Evolutionary conservation across 2,888 invertebrate species (phyloP).

Genomic region (Cremastinae sp.): DNA sequence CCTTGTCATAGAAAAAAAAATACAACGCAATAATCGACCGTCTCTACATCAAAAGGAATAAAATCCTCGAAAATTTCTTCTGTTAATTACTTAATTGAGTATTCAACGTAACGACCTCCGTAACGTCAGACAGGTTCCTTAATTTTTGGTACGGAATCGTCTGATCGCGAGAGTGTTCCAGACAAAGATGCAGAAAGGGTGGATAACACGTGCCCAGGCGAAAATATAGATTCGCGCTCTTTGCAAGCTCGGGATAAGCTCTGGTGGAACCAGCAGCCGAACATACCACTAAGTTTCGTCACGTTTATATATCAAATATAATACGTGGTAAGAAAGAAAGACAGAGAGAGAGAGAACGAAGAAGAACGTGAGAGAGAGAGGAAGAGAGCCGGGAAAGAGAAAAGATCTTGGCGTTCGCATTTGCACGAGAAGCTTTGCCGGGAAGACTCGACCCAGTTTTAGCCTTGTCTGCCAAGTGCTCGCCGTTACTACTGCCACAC

Average conservation of each 20-base stretch:
- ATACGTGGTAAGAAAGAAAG: neutral
- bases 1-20: no score
- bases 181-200: neutral
- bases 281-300: constrained; percentile 31
- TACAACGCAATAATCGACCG: no score
- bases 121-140: no score
- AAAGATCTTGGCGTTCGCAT: constrained; percentile 44
- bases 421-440: constrained; percentile 35
- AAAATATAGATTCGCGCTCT: neutral
- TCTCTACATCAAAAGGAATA: no score
- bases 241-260: constrained; percentile 2
- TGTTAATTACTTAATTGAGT: no score
- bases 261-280: constrained; percentile 7
- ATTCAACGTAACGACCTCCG: no score
- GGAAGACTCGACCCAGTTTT: constrained; percentile 58
- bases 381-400: constrained; percentile 9
- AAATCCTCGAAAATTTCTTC: no score
- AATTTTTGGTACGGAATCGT: no score
- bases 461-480: constrained; percentile 36
- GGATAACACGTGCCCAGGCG: neutral
- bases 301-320: constrained; percentile 21
- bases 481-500: constrained; percentile 22
- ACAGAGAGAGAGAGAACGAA: neutral
- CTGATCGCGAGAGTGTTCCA: neutral
- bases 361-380: neutral